These are phyloP conservation scores for Gandaritis pyraliata DNA, from an alignment of 2,888 invertebrate species.

Conservation along the genomic window DNA sequence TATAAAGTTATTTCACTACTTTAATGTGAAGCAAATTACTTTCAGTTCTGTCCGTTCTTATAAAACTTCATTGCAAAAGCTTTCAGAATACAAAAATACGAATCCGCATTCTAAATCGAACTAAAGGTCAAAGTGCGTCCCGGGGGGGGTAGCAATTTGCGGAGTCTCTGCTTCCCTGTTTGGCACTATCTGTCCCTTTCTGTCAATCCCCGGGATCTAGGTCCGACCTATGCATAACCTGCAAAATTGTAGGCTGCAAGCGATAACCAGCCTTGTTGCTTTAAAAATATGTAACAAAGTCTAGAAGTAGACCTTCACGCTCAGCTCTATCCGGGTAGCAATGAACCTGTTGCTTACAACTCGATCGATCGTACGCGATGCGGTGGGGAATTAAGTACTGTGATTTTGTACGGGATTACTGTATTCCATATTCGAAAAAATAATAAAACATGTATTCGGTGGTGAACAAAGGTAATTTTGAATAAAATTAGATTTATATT, in stretches of 20 bases:
- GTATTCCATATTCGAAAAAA: constrained; percentile 2
- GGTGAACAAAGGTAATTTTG: neutral
- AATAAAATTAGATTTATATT: neutral
- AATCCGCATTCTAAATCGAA: constrained; percentile 45
- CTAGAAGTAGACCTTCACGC: constrained; percentile 4
- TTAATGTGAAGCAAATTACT: constrained; percentile 1
- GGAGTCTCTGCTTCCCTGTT: constrained; percentile 46
- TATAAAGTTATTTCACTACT: too few species aligned
- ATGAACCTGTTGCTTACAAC: constrained; percentile 55
- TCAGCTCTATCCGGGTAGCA: constrained; percentile 37
- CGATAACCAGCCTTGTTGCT: constrained; percentile 57
- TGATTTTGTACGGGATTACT: constrained; percentile 12
- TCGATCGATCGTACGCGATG: constrained; percentile 52
- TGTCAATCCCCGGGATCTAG: constrained; percentile 68
- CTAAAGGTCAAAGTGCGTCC: constrained; percentile 61
- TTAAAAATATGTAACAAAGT: constrained; percentile 45
- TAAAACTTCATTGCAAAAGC: constrained; percentile 8
- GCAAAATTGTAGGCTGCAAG: constrained; percentile 38
- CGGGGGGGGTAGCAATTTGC: constrained; percentile 53
- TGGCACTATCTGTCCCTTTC: constrained; percentile 68
- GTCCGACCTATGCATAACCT: constrained; percentile 57
- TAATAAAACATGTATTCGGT: neutral
- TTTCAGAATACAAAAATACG: constrained; percentile 7
- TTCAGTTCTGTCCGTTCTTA: neutral
- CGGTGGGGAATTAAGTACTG: constrained; percentile 5